A percentile compares a stretch with the other conserved stretches of the same genome.
These are phyloP conservation scores for Ommatoiulus sabulosus DNA, from an alignment of 2,888 invertebrate genomes.

Conservation along the genomic window DNA sequence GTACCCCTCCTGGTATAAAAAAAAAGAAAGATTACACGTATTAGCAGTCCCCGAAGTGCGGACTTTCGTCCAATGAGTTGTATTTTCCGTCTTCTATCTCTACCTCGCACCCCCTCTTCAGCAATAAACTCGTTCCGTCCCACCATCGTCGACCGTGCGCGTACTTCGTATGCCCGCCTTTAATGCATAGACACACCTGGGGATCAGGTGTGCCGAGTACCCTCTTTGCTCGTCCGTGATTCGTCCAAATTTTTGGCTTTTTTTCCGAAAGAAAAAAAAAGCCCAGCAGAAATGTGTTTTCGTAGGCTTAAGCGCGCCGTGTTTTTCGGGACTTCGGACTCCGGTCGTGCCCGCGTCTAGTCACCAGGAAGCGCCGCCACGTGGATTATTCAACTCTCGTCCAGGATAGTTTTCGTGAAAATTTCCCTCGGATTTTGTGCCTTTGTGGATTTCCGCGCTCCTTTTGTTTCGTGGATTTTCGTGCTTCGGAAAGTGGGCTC, in stretches of 20 bases:
- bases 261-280: too few relatives aligned
- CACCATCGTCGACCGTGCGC: too few relatives aligned
- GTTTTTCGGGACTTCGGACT: background rate
- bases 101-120: too few relatives aligned
- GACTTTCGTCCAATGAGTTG: too few relatives aligned
- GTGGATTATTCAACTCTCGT: background rate
- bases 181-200: conserved; percentile 1
- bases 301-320: background rate
- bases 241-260: background rate
- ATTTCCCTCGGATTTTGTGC: background rate
- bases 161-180: background rate
- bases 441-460: background rate
- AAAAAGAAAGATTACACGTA: too few relatives aligned
- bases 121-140: too few relatives aligned
- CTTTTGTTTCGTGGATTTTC: background rate
- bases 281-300: background rate
- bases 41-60: too few relatives aligned
- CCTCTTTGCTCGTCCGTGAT: background rate
- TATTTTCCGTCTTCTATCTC: too few relatives aligned
- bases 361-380: background rate
- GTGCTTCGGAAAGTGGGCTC: too few relatives aligned
- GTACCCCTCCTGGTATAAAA: too few relatives aligned
- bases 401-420: background rate
- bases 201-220: background rate
- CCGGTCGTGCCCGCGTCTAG: background rate